Percentiles rank a stretch among this genome's conserved stretches.
phyloP scores from a whole-genome alignment of 2,797 vertebrate genomes.

The Chelon auratus region DNA sequence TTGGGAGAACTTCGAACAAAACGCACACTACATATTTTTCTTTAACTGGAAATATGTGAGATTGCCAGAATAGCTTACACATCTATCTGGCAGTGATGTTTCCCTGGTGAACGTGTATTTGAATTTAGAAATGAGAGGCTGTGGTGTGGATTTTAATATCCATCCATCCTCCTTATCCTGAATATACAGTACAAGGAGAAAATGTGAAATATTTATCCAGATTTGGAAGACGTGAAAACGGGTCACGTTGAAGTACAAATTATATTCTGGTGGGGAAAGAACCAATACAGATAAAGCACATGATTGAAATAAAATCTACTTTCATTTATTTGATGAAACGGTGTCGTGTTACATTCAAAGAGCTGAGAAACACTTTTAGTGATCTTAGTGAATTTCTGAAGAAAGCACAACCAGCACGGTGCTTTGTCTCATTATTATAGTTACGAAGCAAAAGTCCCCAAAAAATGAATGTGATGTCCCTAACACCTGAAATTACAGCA shows the following conservation, averaged over 20 bases:
- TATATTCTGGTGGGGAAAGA: slow-evolving; percentile 27
- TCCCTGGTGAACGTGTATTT: too few species aligned
- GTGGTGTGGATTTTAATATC: too few species aligned
- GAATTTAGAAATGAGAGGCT: too few species aligned
- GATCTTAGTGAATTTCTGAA: slow-evolving; percentile 5
- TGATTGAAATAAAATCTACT: slow-evolving; percentile 36
- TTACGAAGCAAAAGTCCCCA: slow-evolving; percentile 6
- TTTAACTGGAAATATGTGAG: neutral
- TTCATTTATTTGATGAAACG: slow-evolving; percentile 42
- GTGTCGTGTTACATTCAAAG: slow-evolving; percentile 33
- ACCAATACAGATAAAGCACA: slow-evolving; percentile 16
- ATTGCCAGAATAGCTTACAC: neutral
- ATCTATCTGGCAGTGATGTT: neutral
- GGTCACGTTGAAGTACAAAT: slow-evolving; percentile 10
- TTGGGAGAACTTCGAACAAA: slow-evolving; percentile 3
- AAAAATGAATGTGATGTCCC: slow-evolving; percentile 8
- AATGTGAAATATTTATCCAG: too few species aligned
- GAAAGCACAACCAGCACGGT: slow-evolving; percentile 14
- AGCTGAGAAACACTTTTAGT: slow-evolving; percentile 15
- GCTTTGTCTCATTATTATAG: slow-evolving; percentile 18
- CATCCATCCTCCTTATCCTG: too few species aligned
- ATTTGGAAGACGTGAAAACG: too few species aligned
- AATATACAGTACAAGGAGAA: too few species aligned
- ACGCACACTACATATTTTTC: neutral
- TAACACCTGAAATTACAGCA: slow-evolving; percentile 7